Conservation (phyloP, 2,113 vertebrate species). For the Gallinago undulata region DNA sequence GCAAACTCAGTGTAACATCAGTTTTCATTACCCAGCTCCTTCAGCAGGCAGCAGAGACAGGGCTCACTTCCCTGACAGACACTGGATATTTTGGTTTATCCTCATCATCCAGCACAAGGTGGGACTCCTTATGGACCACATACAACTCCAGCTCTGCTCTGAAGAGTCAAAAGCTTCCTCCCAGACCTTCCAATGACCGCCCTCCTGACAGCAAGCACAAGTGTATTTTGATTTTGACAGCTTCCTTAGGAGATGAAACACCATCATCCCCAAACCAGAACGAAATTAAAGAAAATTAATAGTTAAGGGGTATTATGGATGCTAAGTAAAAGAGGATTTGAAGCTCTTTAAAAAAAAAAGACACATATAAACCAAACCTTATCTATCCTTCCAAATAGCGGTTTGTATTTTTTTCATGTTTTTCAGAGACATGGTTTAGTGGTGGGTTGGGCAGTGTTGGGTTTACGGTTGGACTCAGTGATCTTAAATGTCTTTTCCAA, state of each 20-base stretch:
- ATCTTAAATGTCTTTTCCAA: neutral
- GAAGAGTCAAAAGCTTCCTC: neutral
- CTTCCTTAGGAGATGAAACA: neutral
- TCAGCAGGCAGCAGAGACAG: neutral
- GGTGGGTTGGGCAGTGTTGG: neutral
- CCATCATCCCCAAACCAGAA: neutral
- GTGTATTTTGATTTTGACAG: neutral
- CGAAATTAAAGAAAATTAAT: neutral
- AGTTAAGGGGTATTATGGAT: neutral
- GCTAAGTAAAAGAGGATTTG: neutral
- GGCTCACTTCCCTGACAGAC: neutral
- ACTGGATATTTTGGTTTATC: neutral
- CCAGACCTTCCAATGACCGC: neutral
- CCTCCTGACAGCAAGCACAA: neutral
- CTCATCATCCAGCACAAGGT: neutral
- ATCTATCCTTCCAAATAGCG: neutral
- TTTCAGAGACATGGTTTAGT: neutral
- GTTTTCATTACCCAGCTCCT: neutral
- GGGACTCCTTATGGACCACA: neutral
- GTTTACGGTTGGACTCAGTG: fast-evolving
- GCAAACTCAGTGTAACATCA: neutral
- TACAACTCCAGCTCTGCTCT: neutral
- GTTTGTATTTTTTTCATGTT: neutral
- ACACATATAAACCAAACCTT: neutral
- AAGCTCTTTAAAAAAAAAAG: neutral